Conservation (phyloP, 1,140 invertebrate genomes). For the Campoletis sonorensis region DNA sequence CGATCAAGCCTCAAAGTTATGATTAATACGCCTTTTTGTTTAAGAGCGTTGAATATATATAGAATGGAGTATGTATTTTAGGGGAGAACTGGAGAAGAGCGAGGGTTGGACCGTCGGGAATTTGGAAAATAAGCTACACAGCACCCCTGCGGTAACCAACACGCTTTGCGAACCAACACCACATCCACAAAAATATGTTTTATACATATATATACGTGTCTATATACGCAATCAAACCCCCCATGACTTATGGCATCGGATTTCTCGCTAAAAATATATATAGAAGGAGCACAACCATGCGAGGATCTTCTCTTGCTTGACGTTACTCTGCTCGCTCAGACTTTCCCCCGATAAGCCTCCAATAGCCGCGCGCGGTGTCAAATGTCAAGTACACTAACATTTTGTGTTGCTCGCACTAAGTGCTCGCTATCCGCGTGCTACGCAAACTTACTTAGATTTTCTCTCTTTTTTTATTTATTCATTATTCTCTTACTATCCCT, state of each 20-base stretch:
- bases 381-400: conserved; percentile 46
- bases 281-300: conserved; percentile 39
- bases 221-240: conserved; percentile 20
- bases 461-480: neutral
- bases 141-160: conserved; percentile 37
- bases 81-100: neutral
- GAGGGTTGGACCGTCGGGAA: conserved; percentile 35
- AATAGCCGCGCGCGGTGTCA: conserved; percentile 43
- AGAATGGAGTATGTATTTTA: neutral
- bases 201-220: neutral
- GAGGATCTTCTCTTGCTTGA: neutral
- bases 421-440: neutral
- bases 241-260: conserved; percentile 59
- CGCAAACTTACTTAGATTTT: conserved; percentile 5
- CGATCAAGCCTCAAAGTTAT: neutral
- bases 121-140: conserved; percentile 56
- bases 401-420: conserved; percentile 27
- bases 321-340: conserved; percentile 19
- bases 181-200: too few relatives aligned
- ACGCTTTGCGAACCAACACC: neutral
- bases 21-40: conserved; percentile 16
- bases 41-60: neutral
- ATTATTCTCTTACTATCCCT: neutral
- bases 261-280: conserved; percentile 50
- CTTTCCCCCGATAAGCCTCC: conserved; percentile 45